Conservation (phyloP, 1,140 invertebrate genomes). For the Antheraea mylitta region DNA sequence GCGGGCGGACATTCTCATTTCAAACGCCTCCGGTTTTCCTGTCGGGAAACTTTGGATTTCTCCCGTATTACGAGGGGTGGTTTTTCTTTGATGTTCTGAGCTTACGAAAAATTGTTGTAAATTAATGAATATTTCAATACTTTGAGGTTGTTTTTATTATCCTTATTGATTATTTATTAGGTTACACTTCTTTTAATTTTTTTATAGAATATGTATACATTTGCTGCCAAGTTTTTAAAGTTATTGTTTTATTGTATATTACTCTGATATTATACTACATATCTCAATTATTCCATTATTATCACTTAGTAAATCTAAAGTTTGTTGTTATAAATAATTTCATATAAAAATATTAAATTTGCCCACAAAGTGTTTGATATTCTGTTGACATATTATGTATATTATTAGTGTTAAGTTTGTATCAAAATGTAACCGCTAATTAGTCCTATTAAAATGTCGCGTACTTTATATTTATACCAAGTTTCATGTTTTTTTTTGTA, state of each 20-base stretch:
- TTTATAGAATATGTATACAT: not conserved
- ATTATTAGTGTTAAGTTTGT: too few relatives aligned
- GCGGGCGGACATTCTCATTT: constrained; percentile 60
- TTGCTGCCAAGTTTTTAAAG: not conserved
- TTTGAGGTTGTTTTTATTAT: not conserved
- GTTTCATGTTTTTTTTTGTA: too few relatives aligned
- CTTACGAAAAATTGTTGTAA: constrained; percentile 15
- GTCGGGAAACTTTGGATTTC: constrained; percentile 39
- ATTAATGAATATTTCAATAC: constrained; percentile 2
- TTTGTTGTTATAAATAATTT: too few relatives aligned
- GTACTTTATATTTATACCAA: too few relatives aligned
- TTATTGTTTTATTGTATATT: not conserved
- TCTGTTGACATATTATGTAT: too few relatives aligned
- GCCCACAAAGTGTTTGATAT: too few relatives aligned
- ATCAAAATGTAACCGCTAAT: too few relatives aligned
- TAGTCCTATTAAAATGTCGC: too few relatives aligned
- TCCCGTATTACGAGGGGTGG: constrained; percentile 16
- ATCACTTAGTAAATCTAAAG: too few relatives aligned
- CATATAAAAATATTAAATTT: too few relatives aligned
- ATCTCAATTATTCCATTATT: too few relatives aligned
- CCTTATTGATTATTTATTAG: constrained; percentile 3
- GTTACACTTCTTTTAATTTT: not conserved
- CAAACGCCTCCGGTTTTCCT: constrained; percentile 54
- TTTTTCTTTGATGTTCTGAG: constrained; percentile 18
- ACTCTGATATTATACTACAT: not conserved